Base-by-base conservation (phyloP, 2,797 vertebrate species). In the Amblyraja radiata region DNA sequence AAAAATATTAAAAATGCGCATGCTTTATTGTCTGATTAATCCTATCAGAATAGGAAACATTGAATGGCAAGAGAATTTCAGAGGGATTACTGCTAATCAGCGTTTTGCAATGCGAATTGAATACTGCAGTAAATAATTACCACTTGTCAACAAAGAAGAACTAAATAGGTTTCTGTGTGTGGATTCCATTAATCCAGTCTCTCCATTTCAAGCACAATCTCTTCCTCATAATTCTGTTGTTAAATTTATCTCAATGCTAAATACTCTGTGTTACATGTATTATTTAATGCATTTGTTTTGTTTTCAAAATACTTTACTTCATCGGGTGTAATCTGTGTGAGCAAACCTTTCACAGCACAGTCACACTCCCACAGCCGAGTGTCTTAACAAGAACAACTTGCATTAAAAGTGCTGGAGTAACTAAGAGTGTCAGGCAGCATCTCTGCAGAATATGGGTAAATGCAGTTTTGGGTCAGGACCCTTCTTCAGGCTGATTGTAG, bases 121-220 rank as follows among this genome's bases (percentile, higher is more conserved):
- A 88, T 58, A 58, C 84, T 36, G n/a, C 58, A 36, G 63, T 23
- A 32, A 88, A 68, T 68, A 7, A 88, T 88, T 88, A 36, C 63
- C 16, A 68, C 61, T 21, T 88, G 84, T 68, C 84, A 88, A 88
- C 84, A 88, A 68, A 88, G 84, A 88, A 36, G 61, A 88, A 88
- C 32, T 21, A 68, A 88, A 68, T 68, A n/a, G 36, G n/a, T 65
- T 65, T 65, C 84, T 32, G 84, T 63, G 63, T 28, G n/a, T 10
- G 84, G n/a, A 21, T 88, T 88, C 63, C 61, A 88, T 68, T 88
- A 65, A 88, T 88, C 61, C 84, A 88, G 84, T 88, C n/a, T 23
- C 18, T 68, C 61, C n/a, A 88, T 88, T 88, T 88, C 63, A 88
- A 88, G 63, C 16, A 18, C 16, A 36, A 25, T 61, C 25, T n/a